Evolutionary conservation across 2,888 invertebrate genomes (phyloP), one percentile per base, ranked within the genome.

Genomic region (Drosophila demipolita): DNA sequence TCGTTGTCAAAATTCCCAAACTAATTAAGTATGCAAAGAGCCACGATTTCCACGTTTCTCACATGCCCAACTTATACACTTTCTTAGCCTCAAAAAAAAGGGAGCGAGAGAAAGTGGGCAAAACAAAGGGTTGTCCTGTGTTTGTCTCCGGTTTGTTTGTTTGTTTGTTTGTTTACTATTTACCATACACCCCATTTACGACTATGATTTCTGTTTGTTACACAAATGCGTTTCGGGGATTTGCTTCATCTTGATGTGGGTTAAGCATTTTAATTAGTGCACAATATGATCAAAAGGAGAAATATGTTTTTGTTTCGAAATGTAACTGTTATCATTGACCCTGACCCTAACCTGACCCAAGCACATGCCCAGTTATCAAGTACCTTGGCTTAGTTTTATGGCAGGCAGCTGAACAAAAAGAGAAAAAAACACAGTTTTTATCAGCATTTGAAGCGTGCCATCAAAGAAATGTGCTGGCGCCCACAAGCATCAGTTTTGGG

Each of bases 1-100:
- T 82, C 80, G 86, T 83, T 85, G 87, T 87, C 81, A 87, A 78
- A 82, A 78, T 80, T 82, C 78, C 76, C 82, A 79, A 84, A 66
- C 80, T 84, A 89, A 90, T 90, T 89, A 90, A 78, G 81, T 87
- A 90, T 86, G 89, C 87, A 84, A 90, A 89, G 82, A 84, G 84
- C 73, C 60, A 15, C 54, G 52, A 50, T 66, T 73, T 73, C 52
- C 20, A 33, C 38, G 29, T 45, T 52, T 50, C 20, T 23, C 6
- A 12, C 38, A 45, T 8, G 45, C 23, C 0, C 45, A 45, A 15
- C 8, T 5, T 4, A 45, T 58, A 29, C 57, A 26, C 49, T 36
- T 33, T 49, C 54, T 29, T 33, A 23, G 3, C 17, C 8, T n/a
- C 11, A 8, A 36, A 52, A 7, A 29, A 29, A 6, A 6, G 26